These are phyloP conservation scores for Leptinotarsa rubiginosa DNA, from an alignment of 2,888 invertebrate genomes.

Conservation along the genomic window DNA sequence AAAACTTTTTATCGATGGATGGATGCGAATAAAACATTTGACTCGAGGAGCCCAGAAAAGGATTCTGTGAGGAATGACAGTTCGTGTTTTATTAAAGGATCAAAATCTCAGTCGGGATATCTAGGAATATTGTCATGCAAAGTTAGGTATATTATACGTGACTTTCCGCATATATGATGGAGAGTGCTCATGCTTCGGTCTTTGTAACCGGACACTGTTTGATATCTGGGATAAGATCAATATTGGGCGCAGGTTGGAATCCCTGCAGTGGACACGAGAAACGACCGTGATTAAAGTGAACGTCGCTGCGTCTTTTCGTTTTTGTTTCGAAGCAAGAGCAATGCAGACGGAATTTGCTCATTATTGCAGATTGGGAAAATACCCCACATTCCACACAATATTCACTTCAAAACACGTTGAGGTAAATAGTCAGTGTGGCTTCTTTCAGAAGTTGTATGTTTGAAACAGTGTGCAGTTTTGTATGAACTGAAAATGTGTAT, in stretches of 20 bases:
- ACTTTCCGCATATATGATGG: background rate
- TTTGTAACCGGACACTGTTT: background rate
- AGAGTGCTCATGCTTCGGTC: background rate
- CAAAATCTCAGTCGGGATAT: background rate
- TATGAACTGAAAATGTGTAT: no score
- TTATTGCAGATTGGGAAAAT: no score
- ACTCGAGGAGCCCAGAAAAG: slow-evolving; percentile 1
- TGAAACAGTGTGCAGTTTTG: no score
- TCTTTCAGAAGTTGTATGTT: no score
- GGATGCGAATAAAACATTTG: slow-evolving; percentile 13
- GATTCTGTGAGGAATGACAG: background rate
- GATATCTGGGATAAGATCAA: background rate
- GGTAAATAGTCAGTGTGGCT: no score
- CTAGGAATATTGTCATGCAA: slow-evolving; percentile 1
- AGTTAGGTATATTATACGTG: slow-evolving; percentile 9
- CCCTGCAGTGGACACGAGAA: background rate
- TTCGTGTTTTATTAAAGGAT: slow-evolving; percentile 1
- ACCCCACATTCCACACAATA: no score
- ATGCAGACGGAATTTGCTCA: background rate
- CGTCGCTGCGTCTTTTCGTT: background rate
- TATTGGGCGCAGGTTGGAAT: background rate
- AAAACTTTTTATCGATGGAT: slow-evolving; percentile 24
- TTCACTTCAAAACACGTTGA: no score
- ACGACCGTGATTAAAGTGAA: background rate
- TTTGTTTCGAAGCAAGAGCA: background rate